Conservation (phyloP, 1,140 invertebrate genomes). For the Hylaeus volcanicus region DNA sequence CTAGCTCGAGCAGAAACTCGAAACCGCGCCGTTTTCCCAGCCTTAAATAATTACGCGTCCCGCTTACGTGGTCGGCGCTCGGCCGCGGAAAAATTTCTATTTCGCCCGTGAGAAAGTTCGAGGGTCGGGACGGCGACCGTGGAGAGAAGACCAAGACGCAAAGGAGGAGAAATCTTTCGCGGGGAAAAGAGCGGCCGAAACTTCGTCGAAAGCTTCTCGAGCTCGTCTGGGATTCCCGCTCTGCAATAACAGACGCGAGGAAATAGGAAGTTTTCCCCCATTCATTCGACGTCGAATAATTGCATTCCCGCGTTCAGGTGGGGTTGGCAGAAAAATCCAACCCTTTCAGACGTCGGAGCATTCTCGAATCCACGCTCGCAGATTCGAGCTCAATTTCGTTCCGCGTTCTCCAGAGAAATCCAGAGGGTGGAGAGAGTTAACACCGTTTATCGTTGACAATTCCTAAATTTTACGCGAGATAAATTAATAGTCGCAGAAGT, state of each 20-base stretch:
- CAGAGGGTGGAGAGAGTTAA: too few relatives aligned
- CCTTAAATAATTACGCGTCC: constrained; percentile 2
- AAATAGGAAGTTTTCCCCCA: background rate
- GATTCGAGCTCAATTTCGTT: too few relatives aligned
- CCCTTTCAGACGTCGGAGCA: background rate
- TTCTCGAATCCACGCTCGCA: background rate
- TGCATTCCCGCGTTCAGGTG: background rate
- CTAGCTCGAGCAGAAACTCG: background rate
- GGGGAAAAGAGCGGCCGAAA: background rate
- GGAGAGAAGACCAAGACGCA: background rate
- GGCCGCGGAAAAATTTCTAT: background rate
- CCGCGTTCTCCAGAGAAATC: too few relatives aligned
- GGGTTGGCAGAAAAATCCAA: background rate
- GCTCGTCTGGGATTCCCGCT: background rate
- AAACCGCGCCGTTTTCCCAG: background rate
- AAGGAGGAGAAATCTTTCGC: background rate
- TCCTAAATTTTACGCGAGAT: too few relatives aligned
- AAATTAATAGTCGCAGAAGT: too few relatives aligned
- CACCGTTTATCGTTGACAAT: too few relatives aligned
- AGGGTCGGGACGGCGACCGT: too few relatives aligned
- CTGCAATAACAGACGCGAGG: background rate
- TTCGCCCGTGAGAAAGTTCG: background rate
- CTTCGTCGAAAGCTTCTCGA: background rate
- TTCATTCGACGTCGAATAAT: background rate
- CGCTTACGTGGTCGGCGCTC: background rate